phyloP scores from a whole-genome alignment of 2,797 vertebrate species.

The Serranus cabrilla region DNA sequence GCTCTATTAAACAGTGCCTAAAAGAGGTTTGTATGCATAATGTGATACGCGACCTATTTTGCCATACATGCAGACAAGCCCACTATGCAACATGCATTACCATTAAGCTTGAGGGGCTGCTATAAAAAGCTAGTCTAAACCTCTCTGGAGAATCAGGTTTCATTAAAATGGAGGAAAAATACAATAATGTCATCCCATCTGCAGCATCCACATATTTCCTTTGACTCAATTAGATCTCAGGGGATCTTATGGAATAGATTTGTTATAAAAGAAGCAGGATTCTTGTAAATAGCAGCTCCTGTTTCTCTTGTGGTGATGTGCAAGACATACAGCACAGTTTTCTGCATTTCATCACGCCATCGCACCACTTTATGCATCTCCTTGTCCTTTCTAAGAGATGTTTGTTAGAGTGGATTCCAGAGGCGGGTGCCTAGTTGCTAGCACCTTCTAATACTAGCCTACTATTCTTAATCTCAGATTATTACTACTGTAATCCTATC shows the following conservation, averaged over 20 bases:
- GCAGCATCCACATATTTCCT: slow-evolving; percentile 62
- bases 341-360: slow-evolving; percentile 17
- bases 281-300: slow-evolving; percentile 32
- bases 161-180: slow-evolving; percentile 71
- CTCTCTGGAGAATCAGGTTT: slow-evolving; percentile 74
- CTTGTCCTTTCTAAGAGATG: slow-evolving; percentile 36
- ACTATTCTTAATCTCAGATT: slow-evolving; percentile 81
- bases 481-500: slow-evolving; percentile 78
- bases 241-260: slow-evolving; percentile 61
- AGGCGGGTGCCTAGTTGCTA: slow-evolving; percentile 39
- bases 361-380: slow-evolving; percentile 12
- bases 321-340: slow-evolving; percentile 17
- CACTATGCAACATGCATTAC: slow-evolving; percentile 65
- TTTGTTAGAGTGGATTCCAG: slow-evolving; percentile 41
- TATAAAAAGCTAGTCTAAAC: slow-evolving; percentile 72
- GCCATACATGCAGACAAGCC: slow-evolving; percentile 58
- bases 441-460: slow-evolving; percentile 63
- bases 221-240: slow-evolving; percentile 65
- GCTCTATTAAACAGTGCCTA: slow-evolving; percentile 66
- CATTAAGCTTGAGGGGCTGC: slow-evolving; percentile 66
- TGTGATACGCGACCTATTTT: slow-evolving; percentile 79
- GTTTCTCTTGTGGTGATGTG: slow-evolving; percentile 26
- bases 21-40: slow-evolving; percentile 73
- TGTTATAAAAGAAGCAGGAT: slow-evolving; percentile 49
- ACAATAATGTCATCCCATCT: slow-evolving; percentile 66